Evolutionary conservation across 2,113 vertebrate species (phyloP).

Genomic region (Podiceps cristatus): DNA sequence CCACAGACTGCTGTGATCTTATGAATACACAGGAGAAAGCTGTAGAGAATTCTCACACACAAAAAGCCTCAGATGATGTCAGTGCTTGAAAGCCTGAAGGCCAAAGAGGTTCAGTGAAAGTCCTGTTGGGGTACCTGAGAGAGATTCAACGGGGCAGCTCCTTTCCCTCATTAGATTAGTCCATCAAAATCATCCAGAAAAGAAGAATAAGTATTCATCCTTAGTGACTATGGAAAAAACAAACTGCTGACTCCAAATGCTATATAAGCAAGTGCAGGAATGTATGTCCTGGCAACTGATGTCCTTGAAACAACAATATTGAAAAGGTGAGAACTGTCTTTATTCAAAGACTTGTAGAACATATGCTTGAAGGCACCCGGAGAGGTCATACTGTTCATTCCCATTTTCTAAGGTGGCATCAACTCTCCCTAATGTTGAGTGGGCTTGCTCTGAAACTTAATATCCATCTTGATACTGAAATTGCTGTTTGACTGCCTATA

Average conservation of each 20-base stretch:
- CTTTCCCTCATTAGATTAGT: background rate
- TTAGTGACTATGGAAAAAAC: background rate
- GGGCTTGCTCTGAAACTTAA: slow-evolving; percentile 39
- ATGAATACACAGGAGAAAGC: slow-evolving; percentile 20
- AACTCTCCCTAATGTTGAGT: slow-evolving; percentile 6
- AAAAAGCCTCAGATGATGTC: background rate
- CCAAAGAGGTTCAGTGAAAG: background rate
- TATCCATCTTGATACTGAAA: slow-evolving; percentile 24
- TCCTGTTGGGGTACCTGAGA: background rate
- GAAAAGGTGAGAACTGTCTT: background rate
- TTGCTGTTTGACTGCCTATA: slow-evolving; percentile 51
- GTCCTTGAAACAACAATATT: background rate
- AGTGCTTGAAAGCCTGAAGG: background rate
- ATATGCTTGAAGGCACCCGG: background rate
- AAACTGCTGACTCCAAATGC: background rate
- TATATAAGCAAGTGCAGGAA: background rate
- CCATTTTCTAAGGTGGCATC: background rate
- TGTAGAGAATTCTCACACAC: background rate
- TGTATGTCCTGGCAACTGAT: background rate
- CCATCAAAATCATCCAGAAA: background rate
- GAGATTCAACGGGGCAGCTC: background rate
- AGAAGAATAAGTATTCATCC: background rate
- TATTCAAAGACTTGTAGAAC: background rate
- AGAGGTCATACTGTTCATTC: background rate
- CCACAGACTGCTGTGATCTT: slow-evolving; percentile 27